Evolutionary conservation across 2,113 vertebrate genomes (phyloP).

Genomic region (Peucedramus taeniatus): DNA sequence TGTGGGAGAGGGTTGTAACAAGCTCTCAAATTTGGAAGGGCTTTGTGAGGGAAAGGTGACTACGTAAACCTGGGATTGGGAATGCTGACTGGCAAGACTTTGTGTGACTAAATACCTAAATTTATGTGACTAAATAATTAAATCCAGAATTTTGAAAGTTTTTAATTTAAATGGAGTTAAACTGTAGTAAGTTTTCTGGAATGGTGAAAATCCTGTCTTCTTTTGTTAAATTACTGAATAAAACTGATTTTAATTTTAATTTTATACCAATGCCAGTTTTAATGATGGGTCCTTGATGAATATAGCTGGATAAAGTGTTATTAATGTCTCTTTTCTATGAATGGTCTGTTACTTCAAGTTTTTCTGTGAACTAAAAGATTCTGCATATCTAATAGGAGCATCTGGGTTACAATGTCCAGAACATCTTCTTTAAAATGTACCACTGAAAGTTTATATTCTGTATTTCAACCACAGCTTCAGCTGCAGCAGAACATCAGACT

Average conservation of each 20-base stretch:
- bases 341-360: neutral
- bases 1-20: neutral
- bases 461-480: conserved; percentile 59
- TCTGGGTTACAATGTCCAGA: neutral
- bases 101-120: neutral
- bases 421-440: neutral
- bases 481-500: conserved; percentile 75
- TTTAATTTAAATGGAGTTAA: neutral
- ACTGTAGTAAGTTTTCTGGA: neutral
- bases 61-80: neutral
- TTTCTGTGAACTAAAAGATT: neutral
- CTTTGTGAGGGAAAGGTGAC: neutral
- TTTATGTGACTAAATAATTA: neutral
- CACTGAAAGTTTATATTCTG: neutral
- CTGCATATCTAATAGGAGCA: neutral
- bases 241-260: neutral
- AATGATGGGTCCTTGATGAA: neutral
- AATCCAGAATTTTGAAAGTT: neutral
- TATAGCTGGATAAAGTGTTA: neutral
- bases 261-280: neutral
- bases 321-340: neutral
- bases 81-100: neutral
- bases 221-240: neutral
- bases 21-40: neutral
- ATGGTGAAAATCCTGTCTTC: neutral